These are phyloP conservation scores for Halichoerus grypus DNA, from an alignment of 2,113 vertebrate genomes.

Conservation along the genomic window DNA sequence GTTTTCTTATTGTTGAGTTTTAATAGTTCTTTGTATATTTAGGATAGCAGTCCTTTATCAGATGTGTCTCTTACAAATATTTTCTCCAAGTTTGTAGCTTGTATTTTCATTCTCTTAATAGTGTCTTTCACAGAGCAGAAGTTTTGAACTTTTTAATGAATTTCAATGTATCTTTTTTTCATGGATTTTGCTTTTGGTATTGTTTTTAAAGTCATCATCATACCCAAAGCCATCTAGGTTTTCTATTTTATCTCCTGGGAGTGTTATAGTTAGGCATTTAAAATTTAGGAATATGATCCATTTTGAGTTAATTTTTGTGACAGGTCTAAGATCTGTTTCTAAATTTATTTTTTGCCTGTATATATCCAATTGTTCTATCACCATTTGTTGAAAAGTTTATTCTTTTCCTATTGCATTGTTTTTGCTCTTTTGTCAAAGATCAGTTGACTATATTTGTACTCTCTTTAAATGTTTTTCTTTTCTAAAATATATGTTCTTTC, in stretches of 20 bases:
- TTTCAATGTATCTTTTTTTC: neutral
- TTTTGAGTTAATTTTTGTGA: neutral
- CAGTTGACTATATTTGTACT: neutral
- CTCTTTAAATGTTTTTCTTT: neutral
- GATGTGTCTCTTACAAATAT: no score
- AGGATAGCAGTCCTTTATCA: no score
- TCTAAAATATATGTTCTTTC: neutral
- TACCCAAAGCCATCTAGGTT: neutral
- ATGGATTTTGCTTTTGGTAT: neutral
- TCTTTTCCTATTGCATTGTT: neutral
- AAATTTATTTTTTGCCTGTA: neutral
- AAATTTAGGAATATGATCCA: neutral
- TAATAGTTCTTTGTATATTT: no score
- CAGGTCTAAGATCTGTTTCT: neutral
- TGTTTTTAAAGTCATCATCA: neutral
- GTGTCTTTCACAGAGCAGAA: neutral
- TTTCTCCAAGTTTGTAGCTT: neutral
- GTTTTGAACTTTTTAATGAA: neutral
- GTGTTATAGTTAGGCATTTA: neutral
- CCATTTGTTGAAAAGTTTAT: neutral
- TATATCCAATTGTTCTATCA: neutral
- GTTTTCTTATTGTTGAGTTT: no score
- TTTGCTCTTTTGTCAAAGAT: neutral
- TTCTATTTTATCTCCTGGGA: neutral
- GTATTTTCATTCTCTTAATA: neutral